Percentiles rank a stretch among this genome's conserved stretches.
These are phyloP conservation scores for Eumaeus atala DNA, from an alignment of 1,140 invertebrate species.

Conservation along the genomic window DNA sequence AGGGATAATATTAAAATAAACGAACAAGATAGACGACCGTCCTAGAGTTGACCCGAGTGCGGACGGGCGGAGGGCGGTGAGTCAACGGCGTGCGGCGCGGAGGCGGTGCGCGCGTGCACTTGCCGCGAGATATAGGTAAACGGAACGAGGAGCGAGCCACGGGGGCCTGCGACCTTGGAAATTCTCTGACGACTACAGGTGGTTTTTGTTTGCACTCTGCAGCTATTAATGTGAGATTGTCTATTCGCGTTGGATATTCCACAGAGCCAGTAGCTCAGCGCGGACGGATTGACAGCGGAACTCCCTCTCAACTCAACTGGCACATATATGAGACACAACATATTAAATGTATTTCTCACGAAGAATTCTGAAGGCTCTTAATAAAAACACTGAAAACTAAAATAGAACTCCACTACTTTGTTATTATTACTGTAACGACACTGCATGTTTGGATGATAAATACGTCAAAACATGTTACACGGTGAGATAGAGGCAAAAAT, in stretches of 20 bases:
- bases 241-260: conserved; percentile 38
- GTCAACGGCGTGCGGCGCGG: conserved; percentile 47
- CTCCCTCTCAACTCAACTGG: conserved; percentile 29
- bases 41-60: conserved; percentile 52
- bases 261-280: conserved; percentile 29
- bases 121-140: conserved; percentile 70
- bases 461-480: conserved; percentile 16
- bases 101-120: conserved; percentile 55
- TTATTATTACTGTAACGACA: not conserved
- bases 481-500: conserved; percentile 24
- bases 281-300: conserved; percentile 48
- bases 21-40: conserved; percentile 40
- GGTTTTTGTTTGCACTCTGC: conserved; percentile 69
- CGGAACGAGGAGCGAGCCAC: conserved; percentile 60
- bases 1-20: conserved; percentile 14
- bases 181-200: conserved; percentile 68
- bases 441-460: conserved; percentile 10
- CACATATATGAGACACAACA: conserved; percentile 13
- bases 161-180: conserved; percentile 66
- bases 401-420: too few species aligned
- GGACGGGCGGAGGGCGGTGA: conserved; percentile 38
- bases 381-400: too few species aligned
- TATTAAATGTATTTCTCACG: too few species aligned
- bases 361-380: too few species aligned
- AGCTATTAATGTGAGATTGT: conserved; percentile 41